These are phyloP conservation scores for Imbricaverruca yamaguchii DNA, from an alignment of 2,888 invertebrate species.

Conservation along the genomic window DNA sequence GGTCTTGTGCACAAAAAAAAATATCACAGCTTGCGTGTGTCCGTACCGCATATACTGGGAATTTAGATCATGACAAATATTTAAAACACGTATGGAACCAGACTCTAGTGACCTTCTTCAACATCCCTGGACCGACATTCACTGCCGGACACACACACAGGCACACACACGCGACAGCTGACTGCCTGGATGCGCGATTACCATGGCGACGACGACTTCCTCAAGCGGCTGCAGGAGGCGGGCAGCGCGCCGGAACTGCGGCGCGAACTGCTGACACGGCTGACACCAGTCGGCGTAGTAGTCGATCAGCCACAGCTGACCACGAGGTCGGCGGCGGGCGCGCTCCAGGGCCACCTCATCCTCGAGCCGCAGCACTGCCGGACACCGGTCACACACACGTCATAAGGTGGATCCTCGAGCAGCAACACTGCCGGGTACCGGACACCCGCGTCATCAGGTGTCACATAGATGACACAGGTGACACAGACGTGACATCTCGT, in stretches of 20 bases:
- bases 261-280: conserved; percentile 60
- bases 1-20: too few relatives aligned
- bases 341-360: conserved; percentile 48
- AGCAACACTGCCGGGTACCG: too few relatives aligned
- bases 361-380: conserved; percentile 51
- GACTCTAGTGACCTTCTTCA: too few relatives aligned
- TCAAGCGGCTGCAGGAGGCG: conserved; percentile 35
- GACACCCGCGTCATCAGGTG: too few relatives aligned
- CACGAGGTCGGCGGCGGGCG: conserved; percentile 48
- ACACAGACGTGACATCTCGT: too few relatives aligned
- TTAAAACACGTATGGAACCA: too few relatives aligned
- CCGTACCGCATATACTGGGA: too few relatives aligned
- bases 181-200: neutral
- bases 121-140: too few relatives aligned
- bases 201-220: conserved; percentile 35
- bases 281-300: conserved; percentile 69
- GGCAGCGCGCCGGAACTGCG: conserved; percentile 59
- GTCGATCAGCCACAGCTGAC: conserved; percentile 59
- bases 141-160: neutral
- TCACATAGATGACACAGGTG: too few relatives aligned
- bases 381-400: conserved; percentile 5
- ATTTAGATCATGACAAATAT: too few relatives aligned
- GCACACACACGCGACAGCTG: conserved; percentile 25
- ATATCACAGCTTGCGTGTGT: too few relatives aligned
- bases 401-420: too few relatives aligned